Base-by-base conservation (phyloP, 2,113 vertebrate genomes). In the Crotophaga sulcirostris region DNA sequence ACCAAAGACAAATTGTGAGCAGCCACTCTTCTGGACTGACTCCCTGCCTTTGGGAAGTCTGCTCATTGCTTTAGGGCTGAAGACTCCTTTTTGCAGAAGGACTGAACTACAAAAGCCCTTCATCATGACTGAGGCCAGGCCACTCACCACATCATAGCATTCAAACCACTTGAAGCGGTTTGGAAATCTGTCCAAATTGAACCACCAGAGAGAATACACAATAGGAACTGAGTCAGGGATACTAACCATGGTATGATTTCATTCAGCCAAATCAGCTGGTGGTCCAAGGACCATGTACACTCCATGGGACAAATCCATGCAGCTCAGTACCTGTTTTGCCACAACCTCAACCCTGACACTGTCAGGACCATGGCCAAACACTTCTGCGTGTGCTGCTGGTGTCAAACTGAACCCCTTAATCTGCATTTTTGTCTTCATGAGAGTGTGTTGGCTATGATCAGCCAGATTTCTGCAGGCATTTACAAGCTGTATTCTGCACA, bases 241-340 rank as follows among this genome's bases (percentile, higher is more conserved):
- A 10, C 52, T 59, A 33, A 54, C 38, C 0, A 0, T 12, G 29
- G 15, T 33, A 31, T 38, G 20, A 70, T 40, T 75, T 79, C 5
- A 55, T 36, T 67, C 56, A 55, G 47, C 34, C 13, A 1, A 23
- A 64, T n/a, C 58, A 56, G 26, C 34, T 42, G 20, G 47, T 63
- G 21, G 20, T n/a, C 42, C 34, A 66, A 56, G 33, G 11, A 38
- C 44, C 52, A 55, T 0, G 0, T 51, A 13, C 5, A 26, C 5
- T 60, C 49, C 85, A 3, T 21, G 3, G n/a, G 33, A 11, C 8
- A 88, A 86, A 79, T 25, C 40, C 59, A 73, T 11, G 9, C n/a
- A 93, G 29, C 5, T 76, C 33, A 34, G 26, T 64, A 67, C 18
- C 14, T 67, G 15, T 31, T 60, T 69, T 59, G 17, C 33, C 3